A percentile compares a stretch with the other conserved stretches of the same genome.
These are phyloP conservation scores for Semnopithecus entellus DNA, from an alignment of 2,113 vertebrate species.

Conservation along the genomic window DNA sequence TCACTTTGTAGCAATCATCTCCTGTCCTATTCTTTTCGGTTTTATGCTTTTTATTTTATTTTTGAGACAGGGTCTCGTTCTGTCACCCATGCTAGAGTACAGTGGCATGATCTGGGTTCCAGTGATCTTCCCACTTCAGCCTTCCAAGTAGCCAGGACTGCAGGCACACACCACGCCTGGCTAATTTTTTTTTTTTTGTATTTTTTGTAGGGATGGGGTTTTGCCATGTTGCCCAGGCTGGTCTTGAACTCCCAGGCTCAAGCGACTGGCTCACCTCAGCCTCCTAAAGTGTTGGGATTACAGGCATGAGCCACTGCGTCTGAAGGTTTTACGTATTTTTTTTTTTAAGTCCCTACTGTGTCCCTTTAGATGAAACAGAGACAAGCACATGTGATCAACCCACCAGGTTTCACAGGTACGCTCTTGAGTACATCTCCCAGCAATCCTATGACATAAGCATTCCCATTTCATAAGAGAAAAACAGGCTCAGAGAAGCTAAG, in stretches of 20 bases:
- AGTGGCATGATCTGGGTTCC: no score
- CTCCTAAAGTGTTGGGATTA: no score
- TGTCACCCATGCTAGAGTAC: no score
- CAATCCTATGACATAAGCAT: not conserved
- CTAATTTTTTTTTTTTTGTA: no score
- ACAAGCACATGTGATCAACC: not conserved
- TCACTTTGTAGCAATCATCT: not conserved
- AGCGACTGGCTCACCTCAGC: no score
- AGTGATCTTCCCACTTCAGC: no score
- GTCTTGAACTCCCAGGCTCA: no score
- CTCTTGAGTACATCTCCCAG: not conserved
- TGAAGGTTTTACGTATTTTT: not conserved
- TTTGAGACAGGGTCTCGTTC: no score
- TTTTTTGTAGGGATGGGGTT: not conserved
- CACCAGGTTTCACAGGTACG: not conserved
- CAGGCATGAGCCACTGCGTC: no score
- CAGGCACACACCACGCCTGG: no score
- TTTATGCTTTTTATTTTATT: not conserved
- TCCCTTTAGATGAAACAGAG: not conserved
- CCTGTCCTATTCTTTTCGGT: not conserved
- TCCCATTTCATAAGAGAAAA: not conserved
- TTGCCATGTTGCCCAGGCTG: no score
- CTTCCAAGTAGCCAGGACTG: no score
- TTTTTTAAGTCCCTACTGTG: not conserved
- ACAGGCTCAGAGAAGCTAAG: not conserved